phyloP scores from a whole-genome alignment of 2,888 invertebrate genomes.

The Thumatha senex region DNA sequence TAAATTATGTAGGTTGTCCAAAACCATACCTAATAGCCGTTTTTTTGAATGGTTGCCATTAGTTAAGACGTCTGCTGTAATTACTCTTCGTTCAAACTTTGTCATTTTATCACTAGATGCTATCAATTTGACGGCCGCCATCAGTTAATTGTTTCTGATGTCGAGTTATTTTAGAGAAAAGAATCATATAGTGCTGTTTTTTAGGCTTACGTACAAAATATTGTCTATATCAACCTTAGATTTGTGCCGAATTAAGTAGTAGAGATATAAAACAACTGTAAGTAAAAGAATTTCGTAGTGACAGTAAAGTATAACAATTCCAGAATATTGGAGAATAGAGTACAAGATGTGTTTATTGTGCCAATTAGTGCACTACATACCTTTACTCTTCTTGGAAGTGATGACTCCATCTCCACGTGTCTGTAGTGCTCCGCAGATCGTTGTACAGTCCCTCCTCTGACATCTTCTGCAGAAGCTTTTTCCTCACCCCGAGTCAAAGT shows the following conservation, averaged over 20 bases:
- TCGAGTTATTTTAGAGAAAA: conserved; percentile 19
- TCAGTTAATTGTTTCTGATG: conserved; percentile 26
- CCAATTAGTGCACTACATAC: conserved; percentile 67
- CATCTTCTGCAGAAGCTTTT: conserved; percentile 87
- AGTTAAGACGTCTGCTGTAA: conserved; percentile 42
- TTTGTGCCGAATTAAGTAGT: background rate
- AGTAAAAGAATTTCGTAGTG: background rate
- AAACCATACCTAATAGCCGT: conserved; percentile 27
- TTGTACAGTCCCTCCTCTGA: conserved; percentile 84
- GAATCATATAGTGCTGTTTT: conserved; percentile 23
- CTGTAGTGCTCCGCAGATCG: conserved; percentile 83
- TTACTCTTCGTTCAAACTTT: conserved; percentile 37
- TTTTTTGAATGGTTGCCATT: conserved; percentile 34
- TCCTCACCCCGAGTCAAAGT: conserved; percentile 94
- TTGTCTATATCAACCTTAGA: background rate
- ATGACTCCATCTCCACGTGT: conserved; percentile 79
- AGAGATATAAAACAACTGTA: background rate
- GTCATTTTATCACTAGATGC: conserved; percentile 42
- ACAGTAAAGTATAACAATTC: background rate
- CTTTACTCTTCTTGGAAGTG: conserved; percentile 90
- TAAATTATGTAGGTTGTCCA: conserved; percentile 19
- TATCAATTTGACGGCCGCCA: conserved; percentile 40
- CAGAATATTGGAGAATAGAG: too few relatives aligned
- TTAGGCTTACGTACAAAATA: conserved; percentile 6
- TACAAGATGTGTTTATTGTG: too few relatives aligned